These are phyloP conservation scores for Atta texana DNA, from an alignment of 1,140 invertebrate species.

Conservation along the genomic window DNA sequence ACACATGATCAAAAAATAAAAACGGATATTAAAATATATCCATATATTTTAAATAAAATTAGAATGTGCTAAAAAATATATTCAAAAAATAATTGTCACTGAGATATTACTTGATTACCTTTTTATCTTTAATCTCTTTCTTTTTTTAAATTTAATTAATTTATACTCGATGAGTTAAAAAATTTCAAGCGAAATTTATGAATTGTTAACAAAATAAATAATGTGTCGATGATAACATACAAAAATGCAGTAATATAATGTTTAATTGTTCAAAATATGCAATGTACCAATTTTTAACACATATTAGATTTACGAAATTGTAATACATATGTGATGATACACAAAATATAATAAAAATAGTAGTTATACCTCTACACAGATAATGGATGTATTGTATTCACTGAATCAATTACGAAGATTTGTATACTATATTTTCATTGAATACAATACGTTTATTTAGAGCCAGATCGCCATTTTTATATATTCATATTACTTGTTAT, in stretches of 20 bases:
- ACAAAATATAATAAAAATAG: conserved; percentile 19
- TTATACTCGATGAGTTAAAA: not conserved
- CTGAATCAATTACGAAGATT: not conserved
- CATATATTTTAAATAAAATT: conserved; percentile 29
- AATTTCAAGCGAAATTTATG: not conserved
- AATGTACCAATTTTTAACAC: conserved; percentile 19
- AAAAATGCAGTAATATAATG: conserved; percentile 45
- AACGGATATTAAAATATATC: not conserved
- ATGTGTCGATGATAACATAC: conserved; percentile 28
- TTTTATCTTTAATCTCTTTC: not conserved
- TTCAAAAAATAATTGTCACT: conserved; percentile 8
- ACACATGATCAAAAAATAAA: conserved; percentile 22
- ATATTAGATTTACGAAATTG: conserved; percentile 29
- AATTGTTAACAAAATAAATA: too few relatives aligned
- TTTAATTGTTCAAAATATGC: conserved; percentile 50
- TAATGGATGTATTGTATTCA: not conserved
- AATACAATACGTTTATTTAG: conserved; percentile 24
- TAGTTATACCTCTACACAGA: not conserved
- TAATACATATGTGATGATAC: not conserved
- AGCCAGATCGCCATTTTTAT: not conserved
- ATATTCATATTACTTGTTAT: conserved; percentile 12
- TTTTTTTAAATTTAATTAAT: conserved; percentile 17
- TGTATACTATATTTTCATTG: conserved; percentile 4
- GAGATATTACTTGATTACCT: not conserved
- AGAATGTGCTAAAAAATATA: not conserved